Evolutionary conservation across 2,888 invertebrate species (phyloP), one percentile per base, ranked within the genome.

Genomic region (Spisula solida): DNA sequence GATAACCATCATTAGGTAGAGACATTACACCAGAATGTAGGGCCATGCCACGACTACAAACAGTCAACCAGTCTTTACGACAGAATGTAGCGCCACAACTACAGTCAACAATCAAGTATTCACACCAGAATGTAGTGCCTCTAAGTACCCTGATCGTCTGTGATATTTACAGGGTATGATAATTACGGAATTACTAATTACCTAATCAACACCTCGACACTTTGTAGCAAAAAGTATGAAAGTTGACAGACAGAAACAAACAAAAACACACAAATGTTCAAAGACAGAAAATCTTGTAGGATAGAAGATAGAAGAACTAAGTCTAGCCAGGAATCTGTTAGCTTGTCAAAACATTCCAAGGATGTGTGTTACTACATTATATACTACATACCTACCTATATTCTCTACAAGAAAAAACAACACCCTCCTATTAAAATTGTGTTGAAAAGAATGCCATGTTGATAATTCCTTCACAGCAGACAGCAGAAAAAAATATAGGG

Each of bases 201-300:
- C 29, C 51, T 41, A 55, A 41, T 85, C 85, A 79, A 51, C 85
- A 85, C 85, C 56, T 34, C 34, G 79, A 78, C 85, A 85, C 55
- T 79, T 55, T 16, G 55, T 47, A 41, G 51, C 41, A 78, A 85
- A 85, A 47, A 85, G 29, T 34, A 34, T n/a, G 78, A 34, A 2
- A 79, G 79, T 34, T 85, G 85, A 85, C 75, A 85, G 85, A 85
- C 55, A 85, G 85, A 85, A 78, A 55, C 55, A 55, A 85, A 85
- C 85, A 85, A 85, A 79, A 85, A 85, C 85, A 85, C 56, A 79
- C 85, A 79, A 75, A 51, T 85, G 79, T 85, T 85, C 85, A 85
- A 85, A 85, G 70, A 25, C 51, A 41, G 41, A 75, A 16, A 75
- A 31, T 51, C 0, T n/a, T 51, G 12, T 79, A n/a, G 18, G 31